Evolutionary conservation across 2,797 vertebrate species (phyloP), one percentile per base, ranked within the genome.

Genomic region (Xenopus petersii): DNA sequence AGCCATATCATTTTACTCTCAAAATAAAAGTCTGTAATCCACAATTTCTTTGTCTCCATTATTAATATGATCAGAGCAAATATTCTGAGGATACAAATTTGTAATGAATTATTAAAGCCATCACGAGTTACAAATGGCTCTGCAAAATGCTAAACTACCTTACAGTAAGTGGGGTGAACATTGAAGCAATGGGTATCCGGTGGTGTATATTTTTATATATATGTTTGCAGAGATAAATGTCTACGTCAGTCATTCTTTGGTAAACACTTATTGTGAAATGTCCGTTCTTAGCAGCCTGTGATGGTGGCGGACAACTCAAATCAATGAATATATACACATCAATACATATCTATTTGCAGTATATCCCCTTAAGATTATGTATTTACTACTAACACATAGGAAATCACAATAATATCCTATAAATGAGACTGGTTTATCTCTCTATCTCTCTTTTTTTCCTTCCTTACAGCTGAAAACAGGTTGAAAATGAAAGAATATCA

Each of bases 401-500:
- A 42, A 42, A 42, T 42, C 36, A 86, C 89, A 87, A 89, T 90
- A 90, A 91, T 91, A 88, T 84, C 87, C 87, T 89, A 88, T 85
- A 87, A 90, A 89, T 85, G 88, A 84, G 11, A 15, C 49, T 12
- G 49, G 49, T 51, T 51, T 51, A 15, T 51, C 11, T 10, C 66
- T 73, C 48, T 86, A 42, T 42, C 36, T 30, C 26, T 30, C 26
- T 42, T 42, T 42, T 42, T 42, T 42, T 42, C 36, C 36, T 87
- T 93, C 93, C 94, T 95, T 94, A 94, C 94, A 94, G 94, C 94
- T 94, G 92, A 51, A 42, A 42, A 42, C 36, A 42, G 36, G 49
- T 51, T 95, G 92, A 91, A 92, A 94, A 95, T 96, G 94, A 96
- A 95, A 95, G 94, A 93, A 83, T 96, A 99, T 99, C 96, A 82